Evolutionary conservation across 2,113 vertebrate species (phyloP).

Genomic region (Myiozetetes cayanensis): DNA sequence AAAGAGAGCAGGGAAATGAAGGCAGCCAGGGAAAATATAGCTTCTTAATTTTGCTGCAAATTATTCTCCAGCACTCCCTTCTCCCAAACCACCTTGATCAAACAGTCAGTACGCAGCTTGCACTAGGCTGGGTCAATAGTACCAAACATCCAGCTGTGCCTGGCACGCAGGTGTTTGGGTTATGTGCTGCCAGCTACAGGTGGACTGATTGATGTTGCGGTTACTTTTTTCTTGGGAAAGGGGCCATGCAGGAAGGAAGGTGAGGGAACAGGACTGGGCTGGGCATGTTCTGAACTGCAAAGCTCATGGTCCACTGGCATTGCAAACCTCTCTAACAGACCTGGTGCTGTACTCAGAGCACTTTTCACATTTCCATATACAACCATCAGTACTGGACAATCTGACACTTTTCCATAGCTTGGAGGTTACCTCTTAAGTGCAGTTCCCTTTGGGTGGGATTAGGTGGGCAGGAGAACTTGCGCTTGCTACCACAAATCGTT

Average conservation of each 20-base stretch:
- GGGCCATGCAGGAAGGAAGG: neutral
- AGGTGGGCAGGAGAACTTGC: neutral
- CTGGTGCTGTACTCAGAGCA: neutral
- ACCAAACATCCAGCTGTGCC: neutral
- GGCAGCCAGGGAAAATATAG: conserved; percentile 48
- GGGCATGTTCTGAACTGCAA: neutral
- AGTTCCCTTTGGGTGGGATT: neutral
- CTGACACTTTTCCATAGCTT: neutral
- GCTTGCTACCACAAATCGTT: neutral
- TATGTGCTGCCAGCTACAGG: neutral
- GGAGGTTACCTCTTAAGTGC: neutral
- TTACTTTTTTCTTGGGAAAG: neutral
- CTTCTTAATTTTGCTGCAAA: conserved; percentile 55
- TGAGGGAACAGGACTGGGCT: neutral
- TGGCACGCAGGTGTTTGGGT: conserved; percentile 17
- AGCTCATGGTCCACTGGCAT: neutral
- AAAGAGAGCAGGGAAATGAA: conserved; percentile 14
- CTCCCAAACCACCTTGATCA: conserved; percentile 45
- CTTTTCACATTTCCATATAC: neutral
- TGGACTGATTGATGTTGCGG: neutral
- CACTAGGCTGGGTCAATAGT: neutral
- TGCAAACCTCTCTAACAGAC: neutral
- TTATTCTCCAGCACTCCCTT: neutral
- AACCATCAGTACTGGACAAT: neutral
- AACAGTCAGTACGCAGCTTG: neutral